These are phyloP conservation scores for Glossophaga mutica DNA, from an alignment of 2,797 vertebrate species.

Conservation along the genomic window DNA sequence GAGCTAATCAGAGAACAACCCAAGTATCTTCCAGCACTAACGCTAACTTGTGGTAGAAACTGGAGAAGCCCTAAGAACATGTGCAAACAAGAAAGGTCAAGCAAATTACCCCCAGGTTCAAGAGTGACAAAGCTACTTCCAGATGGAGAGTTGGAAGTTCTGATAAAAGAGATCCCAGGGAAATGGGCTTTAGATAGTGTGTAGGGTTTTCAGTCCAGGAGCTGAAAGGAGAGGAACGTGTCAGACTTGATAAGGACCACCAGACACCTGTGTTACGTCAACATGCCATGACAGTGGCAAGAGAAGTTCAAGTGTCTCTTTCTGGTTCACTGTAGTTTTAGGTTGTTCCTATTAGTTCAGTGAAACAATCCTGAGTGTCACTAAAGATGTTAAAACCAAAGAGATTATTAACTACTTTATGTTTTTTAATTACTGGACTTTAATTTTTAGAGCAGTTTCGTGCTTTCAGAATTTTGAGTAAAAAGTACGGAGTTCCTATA, in stretches of 20 bases:
- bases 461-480: neutral
- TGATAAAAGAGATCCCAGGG: neutral
- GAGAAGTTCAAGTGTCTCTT: neutral
- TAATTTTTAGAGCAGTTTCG: neutral
- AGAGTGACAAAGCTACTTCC: conserved; percentile 1
- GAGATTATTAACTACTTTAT: neutral
- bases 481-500: neutral
- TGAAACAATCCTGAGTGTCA: neutral
- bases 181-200: neutral
- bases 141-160: neutral
- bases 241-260: neutral
- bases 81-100: neutral
- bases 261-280: neutral
- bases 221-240: neutral
- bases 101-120: neutral
- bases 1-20: neutral
- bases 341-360: neutral
- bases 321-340: neutral
- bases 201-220: neutral
- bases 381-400: neutral
- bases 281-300: neutral
- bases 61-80: neutral
- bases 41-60: neutral
- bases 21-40: neutral
- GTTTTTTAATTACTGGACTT: neutral